These are phyloP conservation scores for Plebejus anna DNA, from an alignment of 2,888 invertebrate genomes.

Conservation along the genomic window DNA sequence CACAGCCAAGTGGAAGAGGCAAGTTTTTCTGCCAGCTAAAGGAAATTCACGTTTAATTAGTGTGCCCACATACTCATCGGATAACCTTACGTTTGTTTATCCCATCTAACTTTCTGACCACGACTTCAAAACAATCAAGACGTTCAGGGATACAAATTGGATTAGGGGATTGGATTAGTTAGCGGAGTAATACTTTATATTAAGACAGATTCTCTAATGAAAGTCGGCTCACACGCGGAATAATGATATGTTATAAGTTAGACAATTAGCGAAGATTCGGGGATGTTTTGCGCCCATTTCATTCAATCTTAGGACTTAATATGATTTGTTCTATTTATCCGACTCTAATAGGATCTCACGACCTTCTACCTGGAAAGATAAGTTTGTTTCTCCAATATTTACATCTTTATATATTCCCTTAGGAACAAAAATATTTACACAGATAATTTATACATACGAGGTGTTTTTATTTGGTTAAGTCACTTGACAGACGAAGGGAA, in stretches of 20 bases:
- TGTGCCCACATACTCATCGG: slow-evolving; percentile 39
- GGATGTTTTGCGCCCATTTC: slow-evolving; percentile 2
- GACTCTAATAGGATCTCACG: neutral
- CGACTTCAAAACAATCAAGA: slow-evolving; percentile 66
- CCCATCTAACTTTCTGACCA: slow-evolving; percentile 58
- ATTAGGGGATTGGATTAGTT: slow-evolving; percentile 46
- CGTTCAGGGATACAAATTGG: slow-evolving; percentile 57
- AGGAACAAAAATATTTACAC: neutral
- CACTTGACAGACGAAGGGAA: neutral
- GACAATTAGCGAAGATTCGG: slow-evolving; percentile 27
- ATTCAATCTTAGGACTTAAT: slow-evolving; percentile 2
- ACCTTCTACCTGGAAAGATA: neutral
- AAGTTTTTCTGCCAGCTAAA: neutral
- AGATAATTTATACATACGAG: neutral
- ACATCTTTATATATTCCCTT: neutral
- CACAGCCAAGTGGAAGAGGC: neutral
- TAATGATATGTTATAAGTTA: slow-evolving; percentile 30
- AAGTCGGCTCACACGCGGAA: slow-evolving; percentile 31
- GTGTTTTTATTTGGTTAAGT: neutral
- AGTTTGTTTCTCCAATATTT: neutral
- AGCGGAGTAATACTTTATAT: slow-evolving; percentile 47
- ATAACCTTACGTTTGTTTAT: slow-evolving; percentile 44
- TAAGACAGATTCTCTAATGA: slow-evolving; percentile 44
- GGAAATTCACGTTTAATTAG: slow-evolving; percentile 24
- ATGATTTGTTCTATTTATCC: neutral